Evolutionary conservation across 2,113 vertebrate genomes (phyloP), one percentile per base, ranked within the genome.

Genomic region (Neolamprologus caudopunctatus): DNA sequence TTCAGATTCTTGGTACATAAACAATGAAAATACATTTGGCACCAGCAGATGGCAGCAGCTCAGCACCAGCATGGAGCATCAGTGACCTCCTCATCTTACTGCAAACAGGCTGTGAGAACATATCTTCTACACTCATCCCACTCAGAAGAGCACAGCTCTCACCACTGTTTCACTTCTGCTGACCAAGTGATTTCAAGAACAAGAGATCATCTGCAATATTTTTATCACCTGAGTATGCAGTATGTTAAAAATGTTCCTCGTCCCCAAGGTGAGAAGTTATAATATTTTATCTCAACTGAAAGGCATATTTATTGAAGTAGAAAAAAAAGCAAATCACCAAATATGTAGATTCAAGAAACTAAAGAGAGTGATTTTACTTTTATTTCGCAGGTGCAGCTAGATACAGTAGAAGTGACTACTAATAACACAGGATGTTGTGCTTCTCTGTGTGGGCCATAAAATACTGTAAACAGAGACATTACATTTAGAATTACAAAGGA

Each of bases 1-100:
- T 47, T 75, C 40, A 75, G 40, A 17, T 73, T 68, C 21, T 7
- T 73, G 21, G 14, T 17, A 12, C 3, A 26, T 28, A 0, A 2
- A 47, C 16, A 47, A 11, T 31, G 42, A 50, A 31, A 51, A 51
- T 78, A 3, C 10, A 71, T 16, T 14, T 54, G 9, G 7, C 33
- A 42, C 92, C 93, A 93, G 83, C 80, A 94, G 93, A 90, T 91
- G 93, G 93, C 85, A 92, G 93, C 85, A 90, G 82, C 28, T 19
- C 78, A 75, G 3, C 10, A 80, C 19, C 33, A 21, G 61, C 4
- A n/a, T 79, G 28, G 47, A 7, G 2, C 28, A 28, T 14, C 42
- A 2, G 42, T 28, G 71, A 75, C 3, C 1, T 6, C 35, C n/a
- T 28, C 71, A 28, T 73, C 40, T 26, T 47, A 26, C 14, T 28